phyloP scores from a whole-genome alignment of 2,797 vertebrate species.

The Gambusia yucatana region DNA sequence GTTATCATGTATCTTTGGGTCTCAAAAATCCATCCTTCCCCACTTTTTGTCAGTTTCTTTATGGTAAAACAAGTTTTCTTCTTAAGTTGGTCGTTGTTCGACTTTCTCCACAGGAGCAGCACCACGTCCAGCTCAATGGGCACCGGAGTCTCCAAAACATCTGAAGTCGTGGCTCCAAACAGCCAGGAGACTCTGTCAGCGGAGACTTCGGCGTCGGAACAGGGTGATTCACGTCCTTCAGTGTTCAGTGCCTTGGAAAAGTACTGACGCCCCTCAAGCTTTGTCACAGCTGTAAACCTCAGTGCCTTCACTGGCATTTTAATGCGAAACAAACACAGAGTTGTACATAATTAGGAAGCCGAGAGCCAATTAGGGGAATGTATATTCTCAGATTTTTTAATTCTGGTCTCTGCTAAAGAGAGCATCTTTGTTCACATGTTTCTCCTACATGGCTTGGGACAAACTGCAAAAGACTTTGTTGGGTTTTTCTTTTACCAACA shows the following conservation, averaged over 20 bases:
- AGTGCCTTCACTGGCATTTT: not conserved
- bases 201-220: constrained; percentile 63
- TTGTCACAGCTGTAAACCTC: not conserved
- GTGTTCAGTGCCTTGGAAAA: not conserved
- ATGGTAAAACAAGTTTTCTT: not conserved
- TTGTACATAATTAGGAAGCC: no score
- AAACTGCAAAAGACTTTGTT: no score
- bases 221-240: constrained; percentile 73
- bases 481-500: no score
- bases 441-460: no score
- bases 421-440: no score
- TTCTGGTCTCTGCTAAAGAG: no score
- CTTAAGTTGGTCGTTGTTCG: not conserved
- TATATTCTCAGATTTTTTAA: no score
- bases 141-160: constrained; percentile 82
- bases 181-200: constrained; percentile 63
- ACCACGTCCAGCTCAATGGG: constrained; percentile 88
- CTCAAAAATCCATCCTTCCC: not conserved
- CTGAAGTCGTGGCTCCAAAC: constrained; percentile 71
- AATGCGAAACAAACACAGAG: not conserved
- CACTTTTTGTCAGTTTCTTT: not conserved
- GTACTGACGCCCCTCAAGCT: not conserved
- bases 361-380: no score
- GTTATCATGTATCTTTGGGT: not conserved
- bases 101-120: constrained; percentile 84